phyloP scores from a whole-genome alignment of 2,113 vertebrate genomes.

The Acrocephalus kingi region DNA sequence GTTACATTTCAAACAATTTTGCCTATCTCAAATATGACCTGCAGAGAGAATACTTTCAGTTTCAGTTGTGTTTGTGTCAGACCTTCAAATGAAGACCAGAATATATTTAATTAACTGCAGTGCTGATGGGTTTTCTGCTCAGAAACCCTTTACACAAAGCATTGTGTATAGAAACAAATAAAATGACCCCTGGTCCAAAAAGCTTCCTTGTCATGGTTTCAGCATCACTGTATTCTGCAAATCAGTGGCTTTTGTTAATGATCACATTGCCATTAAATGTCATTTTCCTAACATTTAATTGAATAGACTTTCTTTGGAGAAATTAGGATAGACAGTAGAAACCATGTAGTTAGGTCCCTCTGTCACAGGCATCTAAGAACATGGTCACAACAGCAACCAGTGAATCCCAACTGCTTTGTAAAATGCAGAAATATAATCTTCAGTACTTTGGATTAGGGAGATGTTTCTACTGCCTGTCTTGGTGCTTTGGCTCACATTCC shows the following conservation, averaged over 20 bases:
- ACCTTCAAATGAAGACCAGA: not conserved
- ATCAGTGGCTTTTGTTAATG: not conserved
- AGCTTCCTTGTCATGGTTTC: not conserved
- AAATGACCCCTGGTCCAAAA: not conserved
- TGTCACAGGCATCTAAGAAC: not conserved
- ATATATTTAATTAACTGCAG: not conserved
- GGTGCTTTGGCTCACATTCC: not conserved
- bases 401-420: not conserved
- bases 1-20: not conserved
- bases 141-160: not conserved
- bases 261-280: not conserved
- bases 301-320: not conserved
- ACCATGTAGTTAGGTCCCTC: not conserved
- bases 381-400: not conserved
- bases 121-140: not conserved
- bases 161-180: not conserved
- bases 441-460: not conserved
- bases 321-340: not conserved
- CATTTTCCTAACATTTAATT: not conserved
- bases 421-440: not conserved
- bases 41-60: not conserved
- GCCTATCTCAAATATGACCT: not conserved
- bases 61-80: not conserved
- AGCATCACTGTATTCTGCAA: not conserved
- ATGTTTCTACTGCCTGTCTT: not conserved